Evolutionary conservation across 2,797 vertebrate genomes (phyloP), one percentile per base, ranked within the genome.

Genomic region (Leuciscus waleckii): DNA sequence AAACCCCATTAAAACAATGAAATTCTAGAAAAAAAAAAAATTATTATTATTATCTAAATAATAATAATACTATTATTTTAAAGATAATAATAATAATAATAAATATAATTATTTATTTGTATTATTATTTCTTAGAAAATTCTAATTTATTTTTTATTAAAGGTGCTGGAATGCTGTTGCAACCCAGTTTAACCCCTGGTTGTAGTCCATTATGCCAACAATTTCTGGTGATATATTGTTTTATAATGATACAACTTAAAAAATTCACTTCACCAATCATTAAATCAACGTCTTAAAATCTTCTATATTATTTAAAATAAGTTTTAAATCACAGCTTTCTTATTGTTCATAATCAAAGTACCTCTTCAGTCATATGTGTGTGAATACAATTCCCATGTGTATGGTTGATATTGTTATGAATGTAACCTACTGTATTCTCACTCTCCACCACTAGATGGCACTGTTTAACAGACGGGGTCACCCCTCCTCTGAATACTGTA

Each of bases 381-480:
- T 54, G 29, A 75, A 75, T 35, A 23, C 10, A 39, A 21, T 68
- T 11, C 7, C 17, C 4, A 4, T 11, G 10, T 14, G 29, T n/a
- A 2, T 35, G 49, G 19, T 51, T 75, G 19, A 75, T 11, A 75
- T 35, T 37, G 49, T 14, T 2, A 76, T 6, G 80, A 83, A 67
- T 81, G n/a, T 78, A 68, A 83, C 26, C 56, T 81, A 58, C 65
- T 87, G 77, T 86, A n/a, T 29, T 51, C 21, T 39, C 46, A 7
- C 29, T 51, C 29, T 61, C 32, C 4, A 80, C 35, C 90, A 89
- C 86, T 86, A 88, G 90, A 89, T 90, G 90, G 88, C 89, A 90
- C 85, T 91, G 88, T 90, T 86, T 81, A 75, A 88, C 74, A 87
- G 82, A 85, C n/a, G 43, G 26, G 85, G 79, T 75, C 70, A 51